phyloP scores from a whole-genome alignment of 2,888 invertebrate genomes.

The Scaptomyza cyrtandrae region DNA sequence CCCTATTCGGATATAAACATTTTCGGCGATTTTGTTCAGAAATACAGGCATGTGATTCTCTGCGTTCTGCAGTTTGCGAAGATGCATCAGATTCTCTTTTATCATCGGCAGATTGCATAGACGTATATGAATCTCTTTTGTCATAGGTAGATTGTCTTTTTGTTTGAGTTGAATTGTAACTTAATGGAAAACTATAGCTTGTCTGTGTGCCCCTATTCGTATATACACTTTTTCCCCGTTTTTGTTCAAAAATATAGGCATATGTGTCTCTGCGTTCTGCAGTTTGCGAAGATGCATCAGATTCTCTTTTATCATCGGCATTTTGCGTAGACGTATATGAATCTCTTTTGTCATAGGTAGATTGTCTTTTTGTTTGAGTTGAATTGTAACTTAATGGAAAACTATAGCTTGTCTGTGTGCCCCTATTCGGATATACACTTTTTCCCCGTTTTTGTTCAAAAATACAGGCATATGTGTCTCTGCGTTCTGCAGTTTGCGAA shows the following conservation, averaged over 20 bases:
- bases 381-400: no score
- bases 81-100: neutral
- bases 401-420: neutral
- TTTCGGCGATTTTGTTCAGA: no score
- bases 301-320: neutral
- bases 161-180: accelerated
- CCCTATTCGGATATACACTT: neutral
- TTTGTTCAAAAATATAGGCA: no score
- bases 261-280: no score
- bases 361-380: no score
- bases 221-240: no score
- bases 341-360: neutral
- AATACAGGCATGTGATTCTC: no score
- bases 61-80: no score
- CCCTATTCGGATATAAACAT: no score
- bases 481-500: no score
- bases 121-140: neutral
- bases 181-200: neutral
- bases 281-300: neutral
- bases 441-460: no score
- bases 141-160: neutral
- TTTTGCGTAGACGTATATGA: neutral
- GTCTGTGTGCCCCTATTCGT: neutral
- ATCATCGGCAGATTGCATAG: neutral
- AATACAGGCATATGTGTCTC: no score